A percentile compares a stretch with the other conserved stretches of the same genome.
Conservation (phyloP, 2,888 invertebrate genomes). For the Scaptomyza caliginosa region DNA sequence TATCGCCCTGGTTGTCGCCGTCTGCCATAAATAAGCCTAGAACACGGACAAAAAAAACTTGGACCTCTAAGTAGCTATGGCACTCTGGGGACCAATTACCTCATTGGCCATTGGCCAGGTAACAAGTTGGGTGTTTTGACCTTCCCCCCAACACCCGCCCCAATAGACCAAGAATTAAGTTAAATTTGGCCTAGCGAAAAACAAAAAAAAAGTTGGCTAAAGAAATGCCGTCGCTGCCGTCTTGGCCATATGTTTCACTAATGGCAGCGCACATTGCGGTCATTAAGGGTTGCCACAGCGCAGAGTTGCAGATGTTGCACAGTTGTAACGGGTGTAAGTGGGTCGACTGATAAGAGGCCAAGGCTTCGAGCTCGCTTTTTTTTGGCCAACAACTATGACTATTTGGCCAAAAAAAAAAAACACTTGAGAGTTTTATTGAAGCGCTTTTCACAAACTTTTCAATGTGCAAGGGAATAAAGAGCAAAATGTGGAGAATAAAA, state of each 20-base stretch:
- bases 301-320: conserved; percentile 45
- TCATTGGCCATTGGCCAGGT: conserved; percentile 48
- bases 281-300: conserved; percentile 55
- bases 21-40: conserved; percentile 71
- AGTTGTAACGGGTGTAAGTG: neutral
- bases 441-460: conserved; percentile 17
- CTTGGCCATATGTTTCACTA: conserved; percentile 74
- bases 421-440: conserved; percentile 32
- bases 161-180: conserved; percentile 71
- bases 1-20: conserved; percentile 58
- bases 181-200: conserved; percentile 57
- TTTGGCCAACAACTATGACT: conserved; percentile 33
- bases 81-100: conserved; percentile 75
- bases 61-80: conserved; percentile 72
- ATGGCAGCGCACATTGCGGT: conserved; percentile 76
- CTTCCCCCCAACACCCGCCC: neutral
- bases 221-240: conserved; percentile 32
- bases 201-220: conserved; percentile 70
- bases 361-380: conserved; percentile 1
- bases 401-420: conserved; percentile 18
- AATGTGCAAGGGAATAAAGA: neutral
- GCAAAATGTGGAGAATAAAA: too few relatives aligned
- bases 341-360: neutral
- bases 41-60: conserved; percentile 44
- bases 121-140: conserved; percentile 58